Percentiles rank a stretch among this genome's conserved stretches.
Conservation (phyloP, 2,888 invertebrate species). For the Tetropium fuscum region DNA sequence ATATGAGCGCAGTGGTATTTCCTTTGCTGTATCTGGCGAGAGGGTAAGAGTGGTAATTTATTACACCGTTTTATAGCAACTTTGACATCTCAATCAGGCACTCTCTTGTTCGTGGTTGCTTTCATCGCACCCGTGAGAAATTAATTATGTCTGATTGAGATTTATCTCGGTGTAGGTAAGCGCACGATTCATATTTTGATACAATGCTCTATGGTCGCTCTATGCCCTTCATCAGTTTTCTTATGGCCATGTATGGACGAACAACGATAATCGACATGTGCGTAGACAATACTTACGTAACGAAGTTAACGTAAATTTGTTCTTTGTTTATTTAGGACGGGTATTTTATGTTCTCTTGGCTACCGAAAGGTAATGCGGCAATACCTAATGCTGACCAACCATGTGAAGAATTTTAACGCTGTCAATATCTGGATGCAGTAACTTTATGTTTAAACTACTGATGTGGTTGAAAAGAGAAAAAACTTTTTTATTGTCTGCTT, state of each 20-base stretch:
- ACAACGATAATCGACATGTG: slow-evolving; percentile 1
- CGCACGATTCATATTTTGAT: slow-evolving; percentile 43
- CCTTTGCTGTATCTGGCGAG: slow-evolving; percentile 31
- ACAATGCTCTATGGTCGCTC: slow-evolving; percentile 33
- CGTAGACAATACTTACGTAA: slow-evolving; percentile 31
- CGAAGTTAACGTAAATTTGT: slow-evolving; percentile 25
- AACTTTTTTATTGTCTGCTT: too few relatives aligned
- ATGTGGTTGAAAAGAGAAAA: too few relatives aligned
- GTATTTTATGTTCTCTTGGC: slow-evolving; percentile 9
- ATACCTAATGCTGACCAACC: too few relatives aligned
- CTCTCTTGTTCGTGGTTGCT: slow-evolving; percentile 61
- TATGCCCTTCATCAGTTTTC: slow-evolving; percentile 8
- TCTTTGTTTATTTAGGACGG: slow-evolving; percentile 11
- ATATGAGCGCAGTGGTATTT: slow-evolving; percentile 21
- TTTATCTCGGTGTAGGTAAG: slow-evolving; percentile 51
- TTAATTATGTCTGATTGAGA: slow-evolving; percentile 63
- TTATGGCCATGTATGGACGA: slow-evolving; percentile 5
- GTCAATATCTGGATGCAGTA: too few relatives aligned
- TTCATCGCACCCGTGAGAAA: slow-evolving; percentile 62
- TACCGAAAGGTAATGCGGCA: slow-evolving; percentile 6
- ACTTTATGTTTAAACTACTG: too few relatives aligned
- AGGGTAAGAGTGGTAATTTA: slow-evolving; percentile 63
- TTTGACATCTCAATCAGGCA: slow-evolving; percentile 63
- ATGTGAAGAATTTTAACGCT: too few relatives aligned
- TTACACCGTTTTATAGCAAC: slow-evolving; percentile 59